Conservation (phyloP, 2,113 vertebrate species). For the Erpornis zantholeuca region DNA sequence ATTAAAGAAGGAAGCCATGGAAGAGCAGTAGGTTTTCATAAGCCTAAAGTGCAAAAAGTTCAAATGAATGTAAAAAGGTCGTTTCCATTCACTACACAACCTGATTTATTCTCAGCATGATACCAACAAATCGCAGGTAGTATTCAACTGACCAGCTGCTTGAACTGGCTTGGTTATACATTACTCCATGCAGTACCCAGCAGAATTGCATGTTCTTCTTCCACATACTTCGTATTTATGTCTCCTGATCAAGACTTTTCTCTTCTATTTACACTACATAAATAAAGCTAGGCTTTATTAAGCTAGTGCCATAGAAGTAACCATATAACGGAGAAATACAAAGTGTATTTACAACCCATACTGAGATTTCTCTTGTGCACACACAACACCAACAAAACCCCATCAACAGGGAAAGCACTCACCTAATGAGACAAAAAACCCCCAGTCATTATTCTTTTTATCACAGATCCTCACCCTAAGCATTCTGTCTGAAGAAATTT, state of each 20-base stretch:
- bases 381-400: not conserved
- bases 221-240: not conserved
- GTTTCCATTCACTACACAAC: constrained; percentile 3
- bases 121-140: not conserved
- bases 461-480: not conserved
- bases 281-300: not conserved
- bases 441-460: not conserved
- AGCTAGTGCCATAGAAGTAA: not conserved
- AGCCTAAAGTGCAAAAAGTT: not conserved
- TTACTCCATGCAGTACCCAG: not conserved
- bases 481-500: not conserved
- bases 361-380: not conserved
- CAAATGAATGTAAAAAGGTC: not conserved
- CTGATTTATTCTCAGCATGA: not conserved
- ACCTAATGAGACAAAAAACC: not conserved
- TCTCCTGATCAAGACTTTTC: not conserved
- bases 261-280: not conserved
- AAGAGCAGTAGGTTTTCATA: not conserved
- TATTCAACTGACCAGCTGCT: not conserved
- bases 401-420: not conserved
- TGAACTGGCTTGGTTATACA: not conserved
- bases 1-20: not conserved
- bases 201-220: not conserved
- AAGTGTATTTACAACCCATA: not conserved
- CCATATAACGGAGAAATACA: not conserved